phyloP scores from a whole-genome alignment of 2,113 vertebrate species.

The Actenoides lindsayi region DNA sequence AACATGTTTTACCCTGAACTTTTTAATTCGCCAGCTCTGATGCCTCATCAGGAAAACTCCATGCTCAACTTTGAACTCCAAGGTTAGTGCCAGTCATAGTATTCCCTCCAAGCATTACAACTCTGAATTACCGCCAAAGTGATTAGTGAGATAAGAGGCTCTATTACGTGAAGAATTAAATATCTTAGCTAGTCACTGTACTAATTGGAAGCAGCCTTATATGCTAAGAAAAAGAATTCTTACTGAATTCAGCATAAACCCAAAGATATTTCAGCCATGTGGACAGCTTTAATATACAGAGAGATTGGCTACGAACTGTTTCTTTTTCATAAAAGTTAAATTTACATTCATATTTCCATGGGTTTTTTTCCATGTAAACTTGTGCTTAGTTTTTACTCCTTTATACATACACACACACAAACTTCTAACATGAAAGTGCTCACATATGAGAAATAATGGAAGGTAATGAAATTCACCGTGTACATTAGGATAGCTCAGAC shows the following conservation, averaged over 20 bases:
- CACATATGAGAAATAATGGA: background rate
- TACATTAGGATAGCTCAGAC: background rate
- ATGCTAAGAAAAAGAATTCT: background rate
- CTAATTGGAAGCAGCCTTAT: background rate
- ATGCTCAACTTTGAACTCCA: constrained; percentile 31
- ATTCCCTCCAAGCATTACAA: background rate
- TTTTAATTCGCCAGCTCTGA: background rate
- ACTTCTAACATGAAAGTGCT: background rate
- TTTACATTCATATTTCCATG: background rate
- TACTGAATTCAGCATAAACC: background rate
- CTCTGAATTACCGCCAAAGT: background rate
- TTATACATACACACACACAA: background rate
- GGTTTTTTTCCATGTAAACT: background rate
- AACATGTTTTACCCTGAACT: background rate
- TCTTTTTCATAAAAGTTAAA: background rate
- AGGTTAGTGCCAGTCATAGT: background rate
- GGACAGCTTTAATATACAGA: background rate
- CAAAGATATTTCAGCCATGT: background rate
- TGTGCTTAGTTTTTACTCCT: background rate
- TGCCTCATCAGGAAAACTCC: background rate
- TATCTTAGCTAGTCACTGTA: background rate
- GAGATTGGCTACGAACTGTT: background rate
- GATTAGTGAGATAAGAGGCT: background rate
- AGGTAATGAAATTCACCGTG: background rate
- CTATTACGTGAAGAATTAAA: background rate